phyloP scores from a whole-genome alignment of 2,888 invertebrate species.

The Dolichopus griseipennis region DNA sequence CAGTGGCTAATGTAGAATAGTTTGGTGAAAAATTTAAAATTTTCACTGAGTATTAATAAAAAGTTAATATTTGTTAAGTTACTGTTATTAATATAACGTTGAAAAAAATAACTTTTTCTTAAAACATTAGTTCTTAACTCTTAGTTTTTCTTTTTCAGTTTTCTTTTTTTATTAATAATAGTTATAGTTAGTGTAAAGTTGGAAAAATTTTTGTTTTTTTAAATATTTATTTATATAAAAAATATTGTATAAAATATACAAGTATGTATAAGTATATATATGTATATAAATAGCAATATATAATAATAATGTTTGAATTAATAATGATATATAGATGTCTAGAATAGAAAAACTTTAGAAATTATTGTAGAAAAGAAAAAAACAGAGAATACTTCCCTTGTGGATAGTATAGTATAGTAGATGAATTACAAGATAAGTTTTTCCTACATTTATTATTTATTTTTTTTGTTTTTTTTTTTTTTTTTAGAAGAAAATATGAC shows the following conservation, averaged over 20 bases:
- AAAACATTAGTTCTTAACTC: too few relatives aligned
- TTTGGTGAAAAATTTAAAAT: too few relatives aligned
- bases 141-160: too few relatives aligned
- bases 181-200: too few relatives aligned
- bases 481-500: not conserved
- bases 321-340: conserved; percentile 1
- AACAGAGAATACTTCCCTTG: not conserved
- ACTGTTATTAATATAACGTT: too few relatives aligned
- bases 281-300: not conserved
- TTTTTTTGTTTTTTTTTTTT: not conserved
- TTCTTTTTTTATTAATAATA: too few relatives aligned
- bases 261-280: not conserved
- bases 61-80: too few relatives aligned
- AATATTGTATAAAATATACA: not conserved
- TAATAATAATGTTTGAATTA: not conserved
- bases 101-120: too few relatives aligned
- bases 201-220: too few relatives aligned
- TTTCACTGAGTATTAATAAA: too few relatives aligned
- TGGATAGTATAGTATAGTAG: not conserved
- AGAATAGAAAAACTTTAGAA: not conserved
- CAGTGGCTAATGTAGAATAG: too few relatives aligned
- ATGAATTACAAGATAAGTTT: conserved; percentile 1
- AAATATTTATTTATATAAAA: not conserved
- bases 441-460: not conserved
- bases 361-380: not conserved